These are phyloP conservation scores for Holothuria leucospilota DNA, from an alignment of 53 echinoderm and acorn worm genomes.

Conservation along the genomic window DNA sequence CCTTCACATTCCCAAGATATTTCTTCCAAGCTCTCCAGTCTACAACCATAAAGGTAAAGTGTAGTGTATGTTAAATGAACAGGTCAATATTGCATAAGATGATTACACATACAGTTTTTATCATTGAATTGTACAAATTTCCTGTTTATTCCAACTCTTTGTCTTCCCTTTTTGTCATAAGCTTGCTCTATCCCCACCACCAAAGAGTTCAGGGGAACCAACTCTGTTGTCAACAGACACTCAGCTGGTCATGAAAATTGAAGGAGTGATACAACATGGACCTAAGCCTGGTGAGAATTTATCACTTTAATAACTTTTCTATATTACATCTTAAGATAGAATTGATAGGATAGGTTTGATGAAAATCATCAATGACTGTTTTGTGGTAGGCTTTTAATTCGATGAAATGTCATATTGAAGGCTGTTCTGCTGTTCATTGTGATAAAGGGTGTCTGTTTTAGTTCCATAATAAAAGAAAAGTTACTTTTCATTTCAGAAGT, in stretches of 20 bases:
- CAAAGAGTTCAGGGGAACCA: slow-evolving; percentile 82
- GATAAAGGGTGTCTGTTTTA: too few relatives aligned
- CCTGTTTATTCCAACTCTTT: neutral
- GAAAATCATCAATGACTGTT: neutral
- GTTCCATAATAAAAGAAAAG: too few relatives aligned
- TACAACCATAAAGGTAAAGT: slow-evolving; percentile 93
- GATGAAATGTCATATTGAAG: too few relatives aligned
- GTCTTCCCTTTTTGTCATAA: slow-evolving; percentile 14
- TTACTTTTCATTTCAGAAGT: too few relatives aligned
- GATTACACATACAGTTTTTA: neutral
- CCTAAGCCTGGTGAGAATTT: slow-evolving; percentile 78
- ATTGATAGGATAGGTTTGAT: neutral
- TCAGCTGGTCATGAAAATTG: slow-evolving; percentile 91
- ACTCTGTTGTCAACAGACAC: slow-evolving; percentile 78
- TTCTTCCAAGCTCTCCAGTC: slow-evolving; percentile 97
- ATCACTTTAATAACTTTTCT: neutral
- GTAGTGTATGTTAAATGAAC: neutral
- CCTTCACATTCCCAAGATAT: slow-evolving; percentile 94
- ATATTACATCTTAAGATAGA: too few relatives aligned
- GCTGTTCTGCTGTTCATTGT: too few relatives aligned
- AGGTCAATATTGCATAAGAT: neutral
- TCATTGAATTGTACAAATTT: neutral
- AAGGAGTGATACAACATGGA: slow-evolving; percentile 99
- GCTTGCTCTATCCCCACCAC: slow-evolving; percentile 91
- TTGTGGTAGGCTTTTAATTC: too few relatives aligned